Evolutionary conservation across 2,113 vertebrate genomes (phyloP).

Genomic region (Benitochromis conjunctus): DNA sequence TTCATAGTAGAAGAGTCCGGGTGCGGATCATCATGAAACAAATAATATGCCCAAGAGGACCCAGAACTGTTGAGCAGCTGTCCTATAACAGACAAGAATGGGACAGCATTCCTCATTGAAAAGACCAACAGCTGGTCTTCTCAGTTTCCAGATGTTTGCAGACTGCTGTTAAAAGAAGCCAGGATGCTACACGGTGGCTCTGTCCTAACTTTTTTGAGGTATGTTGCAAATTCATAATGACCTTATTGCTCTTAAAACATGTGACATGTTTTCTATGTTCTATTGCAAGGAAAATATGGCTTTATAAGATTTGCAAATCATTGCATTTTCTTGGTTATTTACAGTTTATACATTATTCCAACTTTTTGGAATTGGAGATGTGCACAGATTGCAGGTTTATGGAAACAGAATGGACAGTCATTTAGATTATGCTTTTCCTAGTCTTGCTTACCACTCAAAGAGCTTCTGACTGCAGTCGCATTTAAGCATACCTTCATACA

Average conservation of each 20-base stretch:
- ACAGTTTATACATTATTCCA: background rate
- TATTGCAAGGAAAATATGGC: background rate
- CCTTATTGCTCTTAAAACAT: background rate
- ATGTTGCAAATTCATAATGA: background rate
- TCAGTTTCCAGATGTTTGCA: background rate
- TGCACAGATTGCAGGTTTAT: background rate
- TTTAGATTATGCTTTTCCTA: background rate
- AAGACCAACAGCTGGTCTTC: background rate
- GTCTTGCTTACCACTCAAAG: background rate
- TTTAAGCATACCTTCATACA: background rate
- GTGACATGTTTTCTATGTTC: background rate
- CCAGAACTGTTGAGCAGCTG: background rate
- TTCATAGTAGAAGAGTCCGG: background rate
- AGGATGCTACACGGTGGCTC: too few relatives aligned
- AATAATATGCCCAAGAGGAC: background rate
- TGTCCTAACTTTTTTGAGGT: background rate
- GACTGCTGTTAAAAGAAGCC: background rate
- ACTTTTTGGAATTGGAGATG: background rate
- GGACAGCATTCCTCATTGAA: background rate
- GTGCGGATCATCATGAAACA: background rate
- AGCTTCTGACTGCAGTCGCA: background rate
- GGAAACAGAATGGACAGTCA: background rate
- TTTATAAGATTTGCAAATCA: background rate
- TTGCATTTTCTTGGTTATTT: background rate
- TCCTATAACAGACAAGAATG: background rate